Evolutionary conservation across 2,797 vertebrate genomes (phyloP).

Genomic region (Enteromius viviparus): DNA sequence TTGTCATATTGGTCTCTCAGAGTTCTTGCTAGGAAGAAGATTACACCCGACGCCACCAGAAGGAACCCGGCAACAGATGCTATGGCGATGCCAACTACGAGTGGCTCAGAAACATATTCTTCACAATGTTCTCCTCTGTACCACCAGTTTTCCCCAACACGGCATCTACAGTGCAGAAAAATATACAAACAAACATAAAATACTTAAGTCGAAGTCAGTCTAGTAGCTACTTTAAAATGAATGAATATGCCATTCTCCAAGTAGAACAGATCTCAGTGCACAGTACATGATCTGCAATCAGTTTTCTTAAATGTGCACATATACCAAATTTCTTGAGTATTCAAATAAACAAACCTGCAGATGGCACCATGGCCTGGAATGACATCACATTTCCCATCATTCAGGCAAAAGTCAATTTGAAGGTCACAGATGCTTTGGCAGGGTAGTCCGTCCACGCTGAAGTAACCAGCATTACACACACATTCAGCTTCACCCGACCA

Average conservation of each 20-base stretch:
- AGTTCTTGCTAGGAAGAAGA: constrained; percentile 86
- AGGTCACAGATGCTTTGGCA: constrained; percentile 91
- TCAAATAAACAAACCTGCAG: constrained; percentile 49
- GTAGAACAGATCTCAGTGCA: background rate
- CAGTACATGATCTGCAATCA: background rate
- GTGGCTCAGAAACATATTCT: constrained; percentile 90
- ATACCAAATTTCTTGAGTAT: background rate
- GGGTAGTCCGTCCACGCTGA: constrained; percentile 88
- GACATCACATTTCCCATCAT: constrained; percentile 93
- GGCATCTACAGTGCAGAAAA: constrained; percentile 79
- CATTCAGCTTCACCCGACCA: constrained; percentile 92
- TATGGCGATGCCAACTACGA: constrained; percentile 89
- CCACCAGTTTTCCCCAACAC: constrained; percentile 95
- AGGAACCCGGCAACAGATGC: constrained; percentile 87
- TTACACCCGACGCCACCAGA: constrained; percentile 78
- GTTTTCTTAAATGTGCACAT: background rate
- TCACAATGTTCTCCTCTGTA: constrained; percentile 93
- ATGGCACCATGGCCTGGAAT: constrained; percentile 66
- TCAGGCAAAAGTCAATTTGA: constrained; percentile 87
- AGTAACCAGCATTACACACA: constrained; percentile 87
- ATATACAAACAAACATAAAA: background rate
- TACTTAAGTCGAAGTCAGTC: background rate
- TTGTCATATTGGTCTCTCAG: constrained; percentile 83
- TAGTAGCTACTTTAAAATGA: background rate
- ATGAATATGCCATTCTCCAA: background rate